These are phyloP conservation scores for Acanthaster planci DNA, from an alignment of 35 echinoderm and acorn worm genomes.

Conservation along the genomic window DNA sequence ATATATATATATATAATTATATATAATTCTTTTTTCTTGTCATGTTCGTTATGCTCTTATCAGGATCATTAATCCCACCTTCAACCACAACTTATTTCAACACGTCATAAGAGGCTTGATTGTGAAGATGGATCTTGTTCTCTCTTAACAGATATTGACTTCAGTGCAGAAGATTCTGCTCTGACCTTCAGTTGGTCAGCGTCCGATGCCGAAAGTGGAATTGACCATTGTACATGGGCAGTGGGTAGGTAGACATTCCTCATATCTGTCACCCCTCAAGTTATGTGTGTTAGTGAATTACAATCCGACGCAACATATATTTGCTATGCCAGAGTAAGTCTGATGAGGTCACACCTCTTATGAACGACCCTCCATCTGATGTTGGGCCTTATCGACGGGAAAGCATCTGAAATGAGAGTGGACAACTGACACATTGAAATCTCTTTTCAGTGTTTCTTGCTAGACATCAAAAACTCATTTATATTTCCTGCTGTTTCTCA, in stretches of 20 bases:
- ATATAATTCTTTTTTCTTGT: too few species aligned
- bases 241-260: conserved; percentile 52
- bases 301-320: background rate
- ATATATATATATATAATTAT: too few species aligned
- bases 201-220: conserved; percentile 47
- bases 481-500: background rate
- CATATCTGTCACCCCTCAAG: too few species aligned
- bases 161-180: background rate
- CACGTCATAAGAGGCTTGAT: too few species aligned
- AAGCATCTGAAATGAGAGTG: background rate
- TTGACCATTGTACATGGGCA: conserved; percentile 44
- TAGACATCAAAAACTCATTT: too few species aligned
- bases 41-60: too few species aligned
- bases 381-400: too few species aligned
- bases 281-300: background rate
- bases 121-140: background rate
- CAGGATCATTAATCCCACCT: too few species aligned
- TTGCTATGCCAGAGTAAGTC: background rate
- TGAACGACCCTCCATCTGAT: too few species aligned
- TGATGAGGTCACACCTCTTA: background rate
- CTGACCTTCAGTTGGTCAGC: conserved; percentile 44
- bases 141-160: conserved; percentile 8
- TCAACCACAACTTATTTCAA: too few species aligned
- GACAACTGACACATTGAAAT: background rate
- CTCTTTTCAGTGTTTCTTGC: too few species aligned